These are phyloP conservation scores for Montipora sp. DNA, from an alignment of 64 coral and sea anemone genomes.

Conservation along the genomic window DNA sequence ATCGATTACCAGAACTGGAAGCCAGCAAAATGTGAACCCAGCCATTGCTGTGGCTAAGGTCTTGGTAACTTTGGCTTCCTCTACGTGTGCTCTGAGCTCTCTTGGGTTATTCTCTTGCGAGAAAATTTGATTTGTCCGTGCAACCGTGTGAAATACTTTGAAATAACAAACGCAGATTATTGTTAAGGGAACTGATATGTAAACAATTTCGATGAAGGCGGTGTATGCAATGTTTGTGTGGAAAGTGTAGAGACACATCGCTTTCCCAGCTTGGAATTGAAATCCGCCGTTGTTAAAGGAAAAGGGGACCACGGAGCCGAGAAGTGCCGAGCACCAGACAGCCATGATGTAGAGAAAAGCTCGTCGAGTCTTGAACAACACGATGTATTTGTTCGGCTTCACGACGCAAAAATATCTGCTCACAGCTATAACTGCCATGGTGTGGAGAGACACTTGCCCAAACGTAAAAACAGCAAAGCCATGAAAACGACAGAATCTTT, in stretches of 20 bases:
- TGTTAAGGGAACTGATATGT: constrained; percentile 20
- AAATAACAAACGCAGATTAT: constrained; percentile 37
- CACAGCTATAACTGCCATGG: constrained; percentile 62
- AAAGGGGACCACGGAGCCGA: constrained; percentile 58
- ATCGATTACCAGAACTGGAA: constrained; percentile 74
- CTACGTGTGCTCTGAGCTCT: constrained; percentile 33
- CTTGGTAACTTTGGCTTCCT: constrained; percentile 63
- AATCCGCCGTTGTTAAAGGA: constrained; percentile 47
- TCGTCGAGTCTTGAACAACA: constrained; percentile 25
- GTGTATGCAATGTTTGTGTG: constrained; percentile 41
- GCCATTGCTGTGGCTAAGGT: constrained; percentile 59
- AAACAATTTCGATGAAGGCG: constrained; percentile 37
- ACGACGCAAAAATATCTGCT: constrained; percentile 78
- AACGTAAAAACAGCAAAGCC: constrained; percentile 71
- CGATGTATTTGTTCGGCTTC: constrained; percentile 45
- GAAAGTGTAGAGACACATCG: constrained; percentile 71
- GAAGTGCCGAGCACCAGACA: constrained; percentile 43
- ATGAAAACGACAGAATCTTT: constrained; percentile 43
- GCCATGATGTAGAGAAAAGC: constrained; percentile 38
- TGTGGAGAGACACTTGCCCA: constrained; percentile 47
- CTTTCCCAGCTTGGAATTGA: constrained; percentile 79
- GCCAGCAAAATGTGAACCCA: constrained; percentile 76
- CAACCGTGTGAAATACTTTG: constrained; percentile 44
- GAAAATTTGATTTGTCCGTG: constrained; percentile 52
- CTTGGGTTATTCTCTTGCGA: not conserved